Evolutionary conservation across 2,797 vertebrate species (phyloP).

Genomic region (Takifugu rubripes): DNA sequence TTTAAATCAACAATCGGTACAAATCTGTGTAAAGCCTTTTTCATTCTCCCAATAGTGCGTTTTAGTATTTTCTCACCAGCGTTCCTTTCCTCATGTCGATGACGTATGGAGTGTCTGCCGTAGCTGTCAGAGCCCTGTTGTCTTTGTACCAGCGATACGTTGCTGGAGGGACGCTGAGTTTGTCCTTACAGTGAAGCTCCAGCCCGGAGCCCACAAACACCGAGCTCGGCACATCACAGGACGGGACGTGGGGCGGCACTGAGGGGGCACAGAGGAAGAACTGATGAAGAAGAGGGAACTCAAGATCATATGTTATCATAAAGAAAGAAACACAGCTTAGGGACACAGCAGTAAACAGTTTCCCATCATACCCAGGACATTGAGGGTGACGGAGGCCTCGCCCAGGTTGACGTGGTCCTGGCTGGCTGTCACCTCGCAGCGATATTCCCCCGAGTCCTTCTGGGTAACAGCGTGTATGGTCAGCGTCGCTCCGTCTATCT

Average conservation of each 20-base stretch:
- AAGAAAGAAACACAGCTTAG: no score
- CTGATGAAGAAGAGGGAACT: not conserved
- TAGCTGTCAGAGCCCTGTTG: slow-evolving; percentile 70
- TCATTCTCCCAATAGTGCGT: not conserved
- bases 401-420: slow-evolving; percentile 81
- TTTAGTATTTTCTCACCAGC: slow-evolving; percentile 77
- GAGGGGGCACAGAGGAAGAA: slow-evolving; percentile 9
- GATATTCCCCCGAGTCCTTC: slow-evolving; percentile 88
- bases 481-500: slow-evolving; percentile 85
- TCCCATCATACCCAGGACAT: slow-evolving; percentile 80
- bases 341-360: no score
- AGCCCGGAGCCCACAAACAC: slow-evolving; percentile 82
- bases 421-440: slow-evolving; percentile 88
- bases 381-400: slow-evolving; percentile 81
- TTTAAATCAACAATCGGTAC: not conserved
- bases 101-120: slow-evolving; percentile 77
- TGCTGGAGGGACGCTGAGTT: slow-evolving; percentile 84
- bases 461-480: slow-evolving; percentile 87
- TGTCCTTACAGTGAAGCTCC: slow-evolving; percentile 87
- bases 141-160: slow-evolving; percentile 94
- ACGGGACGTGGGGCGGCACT: slow-evolving; percentile 86
- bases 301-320: not conserved
- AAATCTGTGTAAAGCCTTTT: not conserved
- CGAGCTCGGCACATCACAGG: slow-evolving; percentile 84
- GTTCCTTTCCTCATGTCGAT: slow-evolving; percentile 83